These are phyloP conservation scores for Tachypleus tridentatus DNA, from an alignment of 1,140 invertebrate species.

Conservation along the genomic window DNA sequence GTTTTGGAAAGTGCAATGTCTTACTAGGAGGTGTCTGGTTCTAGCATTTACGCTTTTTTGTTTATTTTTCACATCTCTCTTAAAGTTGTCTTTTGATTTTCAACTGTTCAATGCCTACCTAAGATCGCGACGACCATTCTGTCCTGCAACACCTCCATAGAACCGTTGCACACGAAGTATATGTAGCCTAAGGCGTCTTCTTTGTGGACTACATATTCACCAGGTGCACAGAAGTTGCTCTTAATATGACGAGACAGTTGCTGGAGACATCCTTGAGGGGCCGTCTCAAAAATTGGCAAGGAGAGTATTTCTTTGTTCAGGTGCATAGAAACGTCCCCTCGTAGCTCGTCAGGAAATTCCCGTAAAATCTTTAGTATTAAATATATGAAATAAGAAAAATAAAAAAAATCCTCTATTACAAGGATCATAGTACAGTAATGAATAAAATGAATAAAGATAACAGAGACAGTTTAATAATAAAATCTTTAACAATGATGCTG, in stretches of 20 bases:
- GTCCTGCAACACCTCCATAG: constrained; percentile 96
- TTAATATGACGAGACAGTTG: constrained; percentile 77
- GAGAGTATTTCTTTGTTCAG: constrained; percentile 86
- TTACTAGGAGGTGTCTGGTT: no score
- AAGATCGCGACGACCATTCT: constrained; percentile 97
- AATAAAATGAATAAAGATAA: no score
- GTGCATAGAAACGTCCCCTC: constrained; percentile 91
- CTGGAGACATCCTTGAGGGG: constrained; percentile 79
- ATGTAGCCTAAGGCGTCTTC: constrained; percentile 92
- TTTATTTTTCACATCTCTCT: no score
- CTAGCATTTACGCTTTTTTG: no score
- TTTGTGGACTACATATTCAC: constrained; percentile 91
- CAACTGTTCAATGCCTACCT: constrained; percentile 47
- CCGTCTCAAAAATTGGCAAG: constrained; percentile 82
- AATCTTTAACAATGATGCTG: no score
- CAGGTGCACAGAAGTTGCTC: constrained; percentile 88
- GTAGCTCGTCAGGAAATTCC: constrained; percentile 89
- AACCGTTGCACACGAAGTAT: constrained; percentile 93
- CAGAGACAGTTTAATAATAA: no score
- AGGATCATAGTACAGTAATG: no score
- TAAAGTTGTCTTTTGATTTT: no score
- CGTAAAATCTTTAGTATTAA: constrained; percentile 60
- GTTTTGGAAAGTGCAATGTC: no score
- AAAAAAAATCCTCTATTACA: no score
- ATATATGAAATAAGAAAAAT: no score